phyloP scores from a whole-genome alignment of 2,888 invertebrate genomes.

The Brassicogethes aeneus region DNA sequence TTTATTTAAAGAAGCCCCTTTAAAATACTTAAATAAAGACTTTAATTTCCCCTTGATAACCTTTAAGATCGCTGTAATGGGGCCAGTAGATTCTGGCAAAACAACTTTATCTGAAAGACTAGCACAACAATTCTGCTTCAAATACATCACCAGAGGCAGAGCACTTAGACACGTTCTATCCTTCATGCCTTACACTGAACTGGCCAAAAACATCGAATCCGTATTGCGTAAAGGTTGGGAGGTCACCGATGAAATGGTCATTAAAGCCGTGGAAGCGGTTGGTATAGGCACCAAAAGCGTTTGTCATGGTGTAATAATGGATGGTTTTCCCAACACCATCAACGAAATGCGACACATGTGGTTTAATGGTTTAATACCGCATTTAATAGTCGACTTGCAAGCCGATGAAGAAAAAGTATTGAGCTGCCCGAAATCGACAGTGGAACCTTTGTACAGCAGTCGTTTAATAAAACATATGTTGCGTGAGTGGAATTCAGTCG shows the following conservation, averaged over 20 bases:
- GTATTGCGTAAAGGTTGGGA: conserved; percentile 40
- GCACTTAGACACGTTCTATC: conserved; percentile 45
- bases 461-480: conserved; percentile 41
- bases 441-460: conserved; percentile 25
- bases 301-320: conserved; percentile 52
- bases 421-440: conserved; percentile 37
- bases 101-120: conserved; percentile 48
- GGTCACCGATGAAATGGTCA: conserved; percentile 40
- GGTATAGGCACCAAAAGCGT: conserved; percentile 42
- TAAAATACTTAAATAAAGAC: conserved; percentile 46
- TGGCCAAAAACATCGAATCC: conserved; percentile 40
- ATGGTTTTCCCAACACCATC: conserved; percentile 51
- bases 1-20: conserved; percentile 48
- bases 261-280: conserved; percentile 46
- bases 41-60: conserved; percentile 44
- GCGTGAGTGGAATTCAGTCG: conserved; percentile 38
- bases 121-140: conserved; percentile 45
- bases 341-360: conserved; percentile 44
- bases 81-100: conserved; percentile 56
- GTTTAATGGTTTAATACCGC: conserved; percentile 47
- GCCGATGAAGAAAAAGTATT: conserved; percentile 36
- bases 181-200: conserved; percentile 44
- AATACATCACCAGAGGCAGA: conserved; percentile 47
- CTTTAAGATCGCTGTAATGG: conserved; percentile 48
- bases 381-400: conserved; percentile 47